Conservation (phyloP, 2,888 invertebrate genomes). For the Reticulitermes lucifugus region DNA sequence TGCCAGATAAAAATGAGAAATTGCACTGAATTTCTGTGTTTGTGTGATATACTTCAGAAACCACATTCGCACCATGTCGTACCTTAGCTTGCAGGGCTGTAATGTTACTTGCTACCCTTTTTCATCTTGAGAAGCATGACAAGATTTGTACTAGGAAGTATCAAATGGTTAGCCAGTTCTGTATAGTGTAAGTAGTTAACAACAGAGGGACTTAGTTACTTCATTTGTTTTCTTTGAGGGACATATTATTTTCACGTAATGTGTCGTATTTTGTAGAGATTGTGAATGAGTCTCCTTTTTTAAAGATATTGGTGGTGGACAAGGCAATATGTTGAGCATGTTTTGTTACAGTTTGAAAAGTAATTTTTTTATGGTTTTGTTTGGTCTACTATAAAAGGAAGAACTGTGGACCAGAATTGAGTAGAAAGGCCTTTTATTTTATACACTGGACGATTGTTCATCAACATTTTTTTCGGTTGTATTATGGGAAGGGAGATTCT, state of each 20-base stretch:
- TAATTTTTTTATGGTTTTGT: not conserved
- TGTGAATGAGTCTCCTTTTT: not conserved
- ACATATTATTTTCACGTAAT: not conserved
- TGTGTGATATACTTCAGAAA: not conserved
- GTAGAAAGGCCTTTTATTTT: not conserved
- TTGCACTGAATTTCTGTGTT: no score
- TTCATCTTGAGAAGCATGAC: not conserved
- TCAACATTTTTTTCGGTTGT: not conserved
- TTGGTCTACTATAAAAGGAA: not conserved
- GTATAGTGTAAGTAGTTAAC: not conserved
- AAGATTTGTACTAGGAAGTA: not conserved
- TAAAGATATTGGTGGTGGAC: conserved; percentile 4
- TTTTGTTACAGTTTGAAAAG: not conserved
- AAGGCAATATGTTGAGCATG: not conserved
- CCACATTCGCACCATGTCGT: not conserved
- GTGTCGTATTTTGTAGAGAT: not conserved
- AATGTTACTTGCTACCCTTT: no score
- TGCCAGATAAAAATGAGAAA: no score
- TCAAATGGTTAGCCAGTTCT: not conserved
- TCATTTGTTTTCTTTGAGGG: not conserved
- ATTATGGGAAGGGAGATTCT: not conserved
- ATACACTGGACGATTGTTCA: not conserved
- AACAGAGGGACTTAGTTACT: not conserved
- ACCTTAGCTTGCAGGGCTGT: no score
- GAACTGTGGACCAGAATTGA: not conserved